A percentile compares a stretch with the other conserved stretches of the same genome.
Evolutionary conservation across 2,113 vertebrate genomes (phyloP).

Genomic region (Butorides virescens): DNA sequence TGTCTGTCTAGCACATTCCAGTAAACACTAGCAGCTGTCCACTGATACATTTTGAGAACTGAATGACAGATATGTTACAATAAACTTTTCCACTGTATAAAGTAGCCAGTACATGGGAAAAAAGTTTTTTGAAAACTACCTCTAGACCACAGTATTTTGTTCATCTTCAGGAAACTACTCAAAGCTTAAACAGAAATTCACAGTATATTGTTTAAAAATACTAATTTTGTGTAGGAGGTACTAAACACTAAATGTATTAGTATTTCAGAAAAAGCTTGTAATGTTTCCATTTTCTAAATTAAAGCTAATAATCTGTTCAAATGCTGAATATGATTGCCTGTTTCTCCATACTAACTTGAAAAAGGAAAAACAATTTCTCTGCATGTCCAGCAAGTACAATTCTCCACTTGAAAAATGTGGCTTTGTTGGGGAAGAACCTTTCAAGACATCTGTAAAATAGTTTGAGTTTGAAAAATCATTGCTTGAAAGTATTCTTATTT

Average conservation of each 20-base stretch:
- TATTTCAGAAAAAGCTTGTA: background rate
- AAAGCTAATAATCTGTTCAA: background rate
- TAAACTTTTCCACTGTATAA: background rate
- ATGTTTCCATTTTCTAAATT: background rate
- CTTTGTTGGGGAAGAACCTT: background rate
- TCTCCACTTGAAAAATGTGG: background rate
- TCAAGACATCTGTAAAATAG: background rate
- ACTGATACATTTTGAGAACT: background rate
- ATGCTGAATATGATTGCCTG: background rate
- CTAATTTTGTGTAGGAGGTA: background rate
- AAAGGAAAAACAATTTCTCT: background rate
- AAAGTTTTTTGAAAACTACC: background rate
- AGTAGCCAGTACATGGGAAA: background rate
- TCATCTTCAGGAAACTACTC: background rate
- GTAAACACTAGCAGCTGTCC: conserved; percentile 34
- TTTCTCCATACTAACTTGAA: background rate
- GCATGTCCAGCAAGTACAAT: background rate
- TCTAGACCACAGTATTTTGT: background rate
- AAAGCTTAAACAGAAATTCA: background rate
- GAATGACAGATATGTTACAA: background rate
- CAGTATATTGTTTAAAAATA: background rate
- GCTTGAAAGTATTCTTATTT: background rate
- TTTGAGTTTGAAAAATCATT: background rate
- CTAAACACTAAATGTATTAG: background rate
- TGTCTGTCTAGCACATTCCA: conserved; percentile 1